Percentiles rank a stretch among this genome's conserved stretches.
Evolutionary conservation across 2,888 invertebrate species (phyloP).

Genomic region (Diarsia dahlii): DNA sequence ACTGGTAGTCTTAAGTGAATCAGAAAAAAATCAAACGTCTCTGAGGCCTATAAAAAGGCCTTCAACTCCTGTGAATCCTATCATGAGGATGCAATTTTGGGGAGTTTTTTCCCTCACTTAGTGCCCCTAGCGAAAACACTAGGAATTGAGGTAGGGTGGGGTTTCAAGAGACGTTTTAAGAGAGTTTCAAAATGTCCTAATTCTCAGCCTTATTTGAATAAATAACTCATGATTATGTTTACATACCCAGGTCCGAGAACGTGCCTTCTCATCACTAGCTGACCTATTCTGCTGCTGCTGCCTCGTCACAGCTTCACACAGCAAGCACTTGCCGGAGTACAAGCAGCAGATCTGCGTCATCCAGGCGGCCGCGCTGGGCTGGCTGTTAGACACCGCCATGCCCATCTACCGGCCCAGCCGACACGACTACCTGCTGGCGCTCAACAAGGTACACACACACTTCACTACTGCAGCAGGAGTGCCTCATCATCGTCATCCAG

Average conservation of each 20-base stretch:
- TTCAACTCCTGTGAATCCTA: background rate
- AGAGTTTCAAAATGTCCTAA: background rate
- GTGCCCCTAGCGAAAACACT: background rate
- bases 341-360: slow-evolving; percentile 89
- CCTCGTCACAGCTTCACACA: slow-evolving; percentile 93
- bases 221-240: background rate
- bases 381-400: slow-evolving; percentile 96
- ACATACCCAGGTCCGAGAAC: slow-evolving; percentile 92
- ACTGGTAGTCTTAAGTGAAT: no score
- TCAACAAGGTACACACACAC: slow-evolving; percentile 72
- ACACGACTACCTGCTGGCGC: slow-evolving; percentile 93
- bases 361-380: slow-evolving; percentile 96
- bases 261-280: slow-evolving; percentile 95
- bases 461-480: no score
- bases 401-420: slow-evolving; percentile 93
- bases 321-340: slow-evolving; percentile 87
- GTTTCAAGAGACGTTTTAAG: background rate
- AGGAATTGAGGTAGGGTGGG: background rate
- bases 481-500: no score
- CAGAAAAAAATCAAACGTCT: background rate
- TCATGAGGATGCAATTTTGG: background rate
- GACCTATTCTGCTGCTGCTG: slow-evolving; percentile 97
- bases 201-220: background rate
- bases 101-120: background rate
- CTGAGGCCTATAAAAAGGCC: background rate